Percentiles rank a stretch among this genome's conserved stretches.
Conservation (phyloP, 2,797 vertebrate species). For the Orientallactaga sibirica region DNA sequence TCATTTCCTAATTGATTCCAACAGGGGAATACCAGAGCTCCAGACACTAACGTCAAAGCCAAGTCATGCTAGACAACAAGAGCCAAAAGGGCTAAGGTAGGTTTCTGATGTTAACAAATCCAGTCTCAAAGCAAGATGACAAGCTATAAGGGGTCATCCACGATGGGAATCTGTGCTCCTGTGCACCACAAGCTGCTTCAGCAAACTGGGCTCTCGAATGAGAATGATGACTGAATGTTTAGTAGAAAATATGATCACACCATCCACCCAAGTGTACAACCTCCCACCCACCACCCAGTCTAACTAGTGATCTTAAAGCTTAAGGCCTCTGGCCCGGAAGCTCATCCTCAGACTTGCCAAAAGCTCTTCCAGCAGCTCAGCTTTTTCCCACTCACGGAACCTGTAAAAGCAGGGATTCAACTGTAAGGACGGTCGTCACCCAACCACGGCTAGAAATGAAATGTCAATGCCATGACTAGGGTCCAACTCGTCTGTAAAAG, state of each 20-base stretch:
- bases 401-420: slow-evolving; percentile 24
- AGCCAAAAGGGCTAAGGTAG: neutral
- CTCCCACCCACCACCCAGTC: neutral
- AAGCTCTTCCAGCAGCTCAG: neutral
- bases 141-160: neutral
- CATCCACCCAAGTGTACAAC: neutral
- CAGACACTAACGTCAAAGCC: slow-evolving; percentile 38
- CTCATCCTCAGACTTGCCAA: neutral
- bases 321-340: neutral
- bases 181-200: neutral
- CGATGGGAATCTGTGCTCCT: neutral
- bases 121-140: slow-evolving; percentile 18
- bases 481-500: slow-evolving; percentile 32
- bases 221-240: neutral
- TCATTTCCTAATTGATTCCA: slow-evolving; percentile 34
- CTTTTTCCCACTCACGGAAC: neutral
- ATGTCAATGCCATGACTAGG: neutral
- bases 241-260: slow-evolving; percentile 6
- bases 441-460: neutral
- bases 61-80: slow-evolving; percentile 42
- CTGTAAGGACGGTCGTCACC: neutral
- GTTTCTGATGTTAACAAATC: slow-evolving; percentile 13
- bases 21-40: neutral
- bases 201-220: neutral
- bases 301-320: neutral